These are phyloP conservation scores for Ailurus styani DNA, from an alignment of 2,113 vertebrate genomes.

Conservation along the genomic window DNA sequence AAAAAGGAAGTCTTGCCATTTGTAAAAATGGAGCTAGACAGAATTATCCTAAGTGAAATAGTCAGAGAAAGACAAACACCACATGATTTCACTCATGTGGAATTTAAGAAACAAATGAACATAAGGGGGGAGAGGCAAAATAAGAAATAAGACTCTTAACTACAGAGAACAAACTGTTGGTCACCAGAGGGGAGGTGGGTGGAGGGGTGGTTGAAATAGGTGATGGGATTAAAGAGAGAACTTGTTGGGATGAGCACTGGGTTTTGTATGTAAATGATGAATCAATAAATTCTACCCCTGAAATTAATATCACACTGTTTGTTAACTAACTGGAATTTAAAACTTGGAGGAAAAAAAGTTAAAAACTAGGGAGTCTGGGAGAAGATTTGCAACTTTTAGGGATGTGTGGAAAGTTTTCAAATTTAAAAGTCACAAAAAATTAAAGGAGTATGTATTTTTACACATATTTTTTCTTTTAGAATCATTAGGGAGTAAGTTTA, in stretches of 20 bases:
- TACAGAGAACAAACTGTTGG: not conserved
- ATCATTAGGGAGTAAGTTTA: not conserved
- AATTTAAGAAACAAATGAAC: not conserved
- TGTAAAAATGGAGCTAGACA: not conserved
- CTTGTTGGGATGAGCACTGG: not conserved
- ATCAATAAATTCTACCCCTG: not conserved
- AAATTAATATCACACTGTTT: not conserved
- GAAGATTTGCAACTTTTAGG: not conserved
- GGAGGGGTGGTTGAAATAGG: not conserved
- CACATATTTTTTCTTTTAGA: not conserved
- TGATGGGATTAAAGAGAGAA: not conserved
- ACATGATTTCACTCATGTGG: not conserved
- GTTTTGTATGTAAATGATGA: not conserved
- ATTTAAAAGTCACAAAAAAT: not conserved
- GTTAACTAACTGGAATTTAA: not conserved
- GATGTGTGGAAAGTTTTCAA: not conserved
- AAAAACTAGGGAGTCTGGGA: not conserved
- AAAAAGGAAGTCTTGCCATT: not conserved
- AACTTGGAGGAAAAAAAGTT: not conserved
- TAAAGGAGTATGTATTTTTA: not conserved
- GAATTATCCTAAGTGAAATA: not conserved
- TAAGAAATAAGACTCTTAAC: not conserved
- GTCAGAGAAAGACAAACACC: not conserved
- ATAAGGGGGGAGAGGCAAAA: not conserved
- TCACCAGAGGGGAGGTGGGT: not conserved